A percentile compares a stretch with the other conserved stretches of the same genome.
Conservation (phyloP, 2,797 vertebrate genomes). For the Pipistrellus nathusii region DNA sequence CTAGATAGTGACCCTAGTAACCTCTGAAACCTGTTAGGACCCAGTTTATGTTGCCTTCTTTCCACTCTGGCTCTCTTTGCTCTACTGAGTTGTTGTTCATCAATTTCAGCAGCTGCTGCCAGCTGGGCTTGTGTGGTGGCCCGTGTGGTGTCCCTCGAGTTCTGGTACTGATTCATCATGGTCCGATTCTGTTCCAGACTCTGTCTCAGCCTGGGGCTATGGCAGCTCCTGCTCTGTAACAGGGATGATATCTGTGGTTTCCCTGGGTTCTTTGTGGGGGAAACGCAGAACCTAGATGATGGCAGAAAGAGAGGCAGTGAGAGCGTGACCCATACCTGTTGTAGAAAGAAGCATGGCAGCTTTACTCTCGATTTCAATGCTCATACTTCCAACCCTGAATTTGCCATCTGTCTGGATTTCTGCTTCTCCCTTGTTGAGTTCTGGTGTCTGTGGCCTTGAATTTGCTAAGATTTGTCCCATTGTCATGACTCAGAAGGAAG, state of each 20-base stretch:
- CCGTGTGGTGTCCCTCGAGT: not conserved
- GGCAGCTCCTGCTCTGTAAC: not conserved
- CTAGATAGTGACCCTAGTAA: not conserved
- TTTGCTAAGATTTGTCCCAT: slow-evolving; percentile 34
- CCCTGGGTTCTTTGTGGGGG: not conserved
- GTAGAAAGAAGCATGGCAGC: not conserved
- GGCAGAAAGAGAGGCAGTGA: not conserved
- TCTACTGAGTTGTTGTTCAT: not conserved
- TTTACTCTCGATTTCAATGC: not conserved
- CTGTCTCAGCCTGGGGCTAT: not conserved
- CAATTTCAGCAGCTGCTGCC: not conserved
- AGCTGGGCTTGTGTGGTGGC: not conserved
- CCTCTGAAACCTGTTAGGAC: not conserved
- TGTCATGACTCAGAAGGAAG: slow-evolving; percentile 27
- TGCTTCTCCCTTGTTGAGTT: slow-evolving; percentile 17
- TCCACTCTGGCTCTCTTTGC: not conserved
- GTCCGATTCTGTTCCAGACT: not conserved
- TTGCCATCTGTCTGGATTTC: slow-evolving; percentile 26
- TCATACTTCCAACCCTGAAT: not conserved
- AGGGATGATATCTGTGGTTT: not conserved
- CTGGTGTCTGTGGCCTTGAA: not conserved
- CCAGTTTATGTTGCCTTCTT: not conserved
- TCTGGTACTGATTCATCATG: not conserved
- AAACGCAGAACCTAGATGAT: not conserved
- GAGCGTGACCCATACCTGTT: not conserved